Conservation (phyloP, 2,113 vertebrate genomes). For the Chroicocephalus ridibundus region DNA sequence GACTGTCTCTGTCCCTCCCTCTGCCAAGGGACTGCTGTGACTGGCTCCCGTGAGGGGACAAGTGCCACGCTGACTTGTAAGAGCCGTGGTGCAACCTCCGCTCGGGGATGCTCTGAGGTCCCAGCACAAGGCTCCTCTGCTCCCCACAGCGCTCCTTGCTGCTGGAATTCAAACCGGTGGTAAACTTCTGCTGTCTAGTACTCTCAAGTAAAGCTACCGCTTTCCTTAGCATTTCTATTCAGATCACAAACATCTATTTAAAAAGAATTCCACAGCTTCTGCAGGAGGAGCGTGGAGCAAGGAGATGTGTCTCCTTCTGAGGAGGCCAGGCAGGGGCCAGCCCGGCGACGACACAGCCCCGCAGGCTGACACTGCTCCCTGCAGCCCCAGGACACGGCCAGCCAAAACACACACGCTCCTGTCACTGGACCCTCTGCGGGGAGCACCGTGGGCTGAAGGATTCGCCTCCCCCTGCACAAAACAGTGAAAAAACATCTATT, state of each 20-base stretch:
- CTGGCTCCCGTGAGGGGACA: rapidly evolving
- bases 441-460: neutral
- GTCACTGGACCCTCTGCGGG: rapidly evolving
- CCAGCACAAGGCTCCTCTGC: neutral
- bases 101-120: neutral
- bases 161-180: neutral
- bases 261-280: neutral
- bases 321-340: neutral
- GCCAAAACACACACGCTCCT: neutral
- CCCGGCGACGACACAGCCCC: neutral
- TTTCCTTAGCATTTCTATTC: neutral
- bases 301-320: neutral
- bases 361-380: neutral
- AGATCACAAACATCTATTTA: neutral
- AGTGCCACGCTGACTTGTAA: neutral
- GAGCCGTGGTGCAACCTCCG: neutral
- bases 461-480: neutral
- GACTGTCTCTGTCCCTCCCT: too few species aligned
- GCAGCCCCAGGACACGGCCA: neutral
- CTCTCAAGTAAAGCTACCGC: neutral
- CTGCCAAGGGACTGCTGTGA: neutral
- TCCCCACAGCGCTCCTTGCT: neutral
- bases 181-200: neutral
- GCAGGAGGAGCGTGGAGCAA: neutral
- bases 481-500: neutral